Evolutionary conservation across 2,888 invertebrate species (phyloP), one percentile per base, ranked within the genome.

Genomic region (Aelia acuminata): DNA sequence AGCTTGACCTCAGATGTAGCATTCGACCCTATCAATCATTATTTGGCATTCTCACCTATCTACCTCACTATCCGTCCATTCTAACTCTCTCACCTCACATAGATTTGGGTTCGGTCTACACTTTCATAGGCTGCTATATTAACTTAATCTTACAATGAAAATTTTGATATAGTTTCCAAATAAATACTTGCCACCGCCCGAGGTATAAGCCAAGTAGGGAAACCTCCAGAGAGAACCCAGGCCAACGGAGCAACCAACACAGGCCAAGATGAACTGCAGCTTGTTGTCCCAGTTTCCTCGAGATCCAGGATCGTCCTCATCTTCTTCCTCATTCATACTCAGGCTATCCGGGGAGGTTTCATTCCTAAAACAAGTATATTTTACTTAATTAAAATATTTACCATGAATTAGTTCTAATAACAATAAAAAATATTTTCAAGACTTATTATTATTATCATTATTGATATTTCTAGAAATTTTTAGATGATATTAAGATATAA

Each of bases 141-240:
- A n/a, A n/a, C n/a, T n/a, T n/a, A n/a, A n/a, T n/a, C n/a, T n/a
- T 43, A 43, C 10, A 43, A 43, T 43, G 10, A 43, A 4, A 18
- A n/a, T 53, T 3, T 53, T 53, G 26, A 22, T 26, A 26, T 57
- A 26, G 26, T 57, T 70, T 70, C 18, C 15, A 7, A 70, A 70
- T 18, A 18, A 80, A 43, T 43, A 80, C 80, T 94, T 92, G 97
- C 97, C 97, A 93, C 97, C 97, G 91, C 97, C 97, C 92, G 96
- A 97, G 93, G 96, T 96, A 93, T 97, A 97, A 93, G 97, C 97
- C 91, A 98, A 94, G 93, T 98, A 98, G 53, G 98, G 98, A 93
- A 98, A 98, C 91, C 97, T 94, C 97, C 97, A 97, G 90, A 97
- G 96, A 92, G 97, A 97, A 91, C 97, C 97, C 90, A 97, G 94